A percentile compares a stretch with the other conserved stretches of the same genome.
phyloP scores from a whole-genome alignment of 2,888 invertebrate genomes.

The Leptinotarsa haldemani region DNA sequence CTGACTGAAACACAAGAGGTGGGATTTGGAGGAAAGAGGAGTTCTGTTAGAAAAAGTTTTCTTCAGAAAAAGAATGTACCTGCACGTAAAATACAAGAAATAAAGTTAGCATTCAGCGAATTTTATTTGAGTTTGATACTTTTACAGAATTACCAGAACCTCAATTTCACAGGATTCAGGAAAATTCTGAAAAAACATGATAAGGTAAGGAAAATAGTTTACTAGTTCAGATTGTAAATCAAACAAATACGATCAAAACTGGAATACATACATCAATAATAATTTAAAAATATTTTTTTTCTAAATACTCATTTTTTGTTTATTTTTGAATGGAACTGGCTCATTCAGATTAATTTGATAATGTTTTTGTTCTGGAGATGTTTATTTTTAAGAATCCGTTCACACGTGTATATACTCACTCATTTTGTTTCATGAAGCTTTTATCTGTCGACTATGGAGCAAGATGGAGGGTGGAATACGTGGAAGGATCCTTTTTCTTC shows the following conservation, averaged over 20 bases:
- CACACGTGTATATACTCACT: too few relatives aligned
- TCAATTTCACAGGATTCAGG: conserved; percentile 98
- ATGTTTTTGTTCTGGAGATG: too few relatives aligned
- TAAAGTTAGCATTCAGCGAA: conserved; percentile 98
- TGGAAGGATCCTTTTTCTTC: conserved; percentile 94
- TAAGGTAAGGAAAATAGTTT: conserved; percentile 74
- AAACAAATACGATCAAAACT: too few relatives aligned
- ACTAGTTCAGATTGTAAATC: too few relatives aligned
- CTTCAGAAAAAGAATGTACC: conserved; percentile 67
- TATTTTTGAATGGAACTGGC: too few relatives aligned
- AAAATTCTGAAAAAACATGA: conserved; percentile 99
- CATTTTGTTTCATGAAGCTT: conserved; percentile 69
- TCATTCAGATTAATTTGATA: too few relatives aligned
- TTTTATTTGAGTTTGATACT: conserved; percentile 97
- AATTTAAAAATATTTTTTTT: too few relatives aligned
- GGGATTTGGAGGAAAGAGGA: conserved; percentile 60
- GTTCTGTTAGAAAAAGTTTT: conserved; percentile 60
- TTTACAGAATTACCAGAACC: conserved; percentile 97
- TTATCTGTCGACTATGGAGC: conserved; percentile 86
- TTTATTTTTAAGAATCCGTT: too few relatives aligned
- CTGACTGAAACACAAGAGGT: conserved; percentile 69
- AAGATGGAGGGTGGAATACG: conserved; percentile 92
- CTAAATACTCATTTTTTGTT: too few relatives aligned
- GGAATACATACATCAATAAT: too few relatives aligned
- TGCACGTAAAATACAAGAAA: conserved; percentile 86